These are phyloP conservation scores for Sterrhoptilus dennistouni DNA, from an alignment of 2,113 vertebrate genomes.

Conservation along the genomic window DNA sequence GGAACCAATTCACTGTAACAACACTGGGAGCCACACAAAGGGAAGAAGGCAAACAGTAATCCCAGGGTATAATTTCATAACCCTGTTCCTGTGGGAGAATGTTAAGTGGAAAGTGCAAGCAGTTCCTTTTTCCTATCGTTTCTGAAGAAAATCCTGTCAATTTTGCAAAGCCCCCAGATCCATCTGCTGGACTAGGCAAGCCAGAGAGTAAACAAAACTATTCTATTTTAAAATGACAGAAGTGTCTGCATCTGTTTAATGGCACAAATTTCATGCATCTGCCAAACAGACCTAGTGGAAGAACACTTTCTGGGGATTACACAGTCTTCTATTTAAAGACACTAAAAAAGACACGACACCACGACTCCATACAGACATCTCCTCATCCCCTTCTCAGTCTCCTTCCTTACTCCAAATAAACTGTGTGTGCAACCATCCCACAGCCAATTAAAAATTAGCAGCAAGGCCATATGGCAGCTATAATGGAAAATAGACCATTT, in stretches of 20 bases:
- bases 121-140: not conserved
- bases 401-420: not conserved
- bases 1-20: not conserved
- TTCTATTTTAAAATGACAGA: not conserved
- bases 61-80: not conserved
- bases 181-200: not conserved
- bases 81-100: not conserved
- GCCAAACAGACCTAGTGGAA: slow-evolving; percentile 16
- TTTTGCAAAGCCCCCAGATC: not conserved
- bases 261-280: not conserved
- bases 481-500: not conserved
- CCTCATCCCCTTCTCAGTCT: not conserved
- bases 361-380: not conserved
- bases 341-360: not conserved
- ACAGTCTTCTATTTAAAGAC: not conserved
- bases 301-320: not conserved
- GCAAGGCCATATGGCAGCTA: not conserved
- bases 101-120: not conserved
- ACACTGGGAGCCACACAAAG: not conserved
- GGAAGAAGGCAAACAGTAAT: not conserved
- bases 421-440: not conserved
- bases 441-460: not conserved
- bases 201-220: not conserved
- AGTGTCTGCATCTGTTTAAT: slow-evolving; percentile 27
- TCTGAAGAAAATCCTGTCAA: not conserved